These are phyloP conservation scores for Clarias batrachus DNA, from an alignment of 2,113 vertebrate species.

Conservation along the genomic window DNA sequence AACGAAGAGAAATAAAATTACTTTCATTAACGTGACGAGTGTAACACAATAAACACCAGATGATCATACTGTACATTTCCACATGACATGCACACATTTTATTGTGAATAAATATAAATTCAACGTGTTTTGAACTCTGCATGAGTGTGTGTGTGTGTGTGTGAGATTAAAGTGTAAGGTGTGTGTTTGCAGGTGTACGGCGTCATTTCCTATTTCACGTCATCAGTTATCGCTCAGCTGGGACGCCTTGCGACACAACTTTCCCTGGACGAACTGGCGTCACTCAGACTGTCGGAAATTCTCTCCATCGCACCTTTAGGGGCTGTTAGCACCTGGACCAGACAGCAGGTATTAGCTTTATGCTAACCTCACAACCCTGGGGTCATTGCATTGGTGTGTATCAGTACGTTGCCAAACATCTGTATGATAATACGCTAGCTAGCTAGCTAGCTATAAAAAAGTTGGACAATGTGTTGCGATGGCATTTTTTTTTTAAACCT, in stretches of 20 bases:
- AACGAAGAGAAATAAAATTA: not conserved
- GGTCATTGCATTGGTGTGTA: not conserved
- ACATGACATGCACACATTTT: not conserved
- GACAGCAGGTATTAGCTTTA: conserved; percentile 65
- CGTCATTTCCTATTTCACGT: conserved; percentile 62
- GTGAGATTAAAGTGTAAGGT: not conserved
- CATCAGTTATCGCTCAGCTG: conserved; percentile 69
- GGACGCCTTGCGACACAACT: conserved; percentile 64
- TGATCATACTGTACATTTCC: no score
- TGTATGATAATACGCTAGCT: not conserved
- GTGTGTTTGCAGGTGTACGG: conserved; percentile 66
- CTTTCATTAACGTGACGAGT: not conserved
- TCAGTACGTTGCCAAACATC: not conserved
- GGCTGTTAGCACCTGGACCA: conserved; percentile 63
- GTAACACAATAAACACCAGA: not conserved
- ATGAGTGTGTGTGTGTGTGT: not conserved
- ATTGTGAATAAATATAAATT: not conserved
- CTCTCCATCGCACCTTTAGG: conserved; percentile 67
- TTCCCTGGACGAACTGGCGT: conserved; percentile 65
- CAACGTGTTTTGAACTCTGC: not conserved
- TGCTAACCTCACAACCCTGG: no score
- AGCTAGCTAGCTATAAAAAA: not conserved
- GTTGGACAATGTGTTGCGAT: not conserved
- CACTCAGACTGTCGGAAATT: conserved; percentile 63
- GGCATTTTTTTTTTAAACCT: no score